Base-by-base conservation (phyloP, 1,140 invertebrate species). In the Lordiphosa clarofinis region DNA sequence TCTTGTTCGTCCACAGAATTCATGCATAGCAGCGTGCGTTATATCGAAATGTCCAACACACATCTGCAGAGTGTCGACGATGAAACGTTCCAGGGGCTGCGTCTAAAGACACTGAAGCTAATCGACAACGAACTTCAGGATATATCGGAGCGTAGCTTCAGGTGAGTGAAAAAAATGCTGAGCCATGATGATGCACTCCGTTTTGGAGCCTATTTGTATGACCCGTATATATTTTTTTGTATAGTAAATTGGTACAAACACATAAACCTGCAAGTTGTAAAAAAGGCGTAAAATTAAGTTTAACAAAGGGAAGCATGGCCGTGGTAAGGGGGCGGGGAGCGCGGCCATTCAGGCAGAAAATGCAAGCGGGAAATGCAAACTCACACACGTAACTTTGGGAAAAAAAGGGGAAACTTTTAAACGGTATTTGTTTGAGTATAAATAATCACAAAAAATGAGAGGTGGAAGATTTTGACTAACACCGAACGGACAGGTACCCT, bases 51-150 rank as follows among this genome's bases (percentile, higher is more conserved):
- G 69, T 88, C 91, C 9, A 89, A 86, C 52, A 90, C 90, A 24
- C 90, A 90, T 49, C 63, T 92, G 46, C 89, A 91, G 50, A 89
- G 87, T 39, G 79, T 92, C 28, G 89, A 90, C 42, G 89, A 90
- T 62, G 88, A 90, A 54, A 89, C 89, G 31, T 89, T 92, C 56
- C 89, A 88, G 44, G 89, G 88, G 44, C 70, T 90, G 8, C 84
- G 86, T 21, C 81, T 92, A 28, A 89, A 91, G 64, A 91, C 90
- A 19, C 73, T 92, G 5, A 88, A 91, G 57, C 84, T 92, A 55
- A 91, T 91, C 86, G 91, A 90, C 73, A 92, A 91, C 70, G 88
- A 89, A 70, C 88, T 92, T 43, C 87, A 89, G 60, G 87, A 88
- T 56, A 88, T 89, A 46, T 88, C 88, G n/a, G 84, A 89, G 42